Evolutionary conservation across 2,888 invertebrate genomes (phyloP), one percentile per base, ranked within the genome.

Genomic region (Pandemis heparana): DNA sequence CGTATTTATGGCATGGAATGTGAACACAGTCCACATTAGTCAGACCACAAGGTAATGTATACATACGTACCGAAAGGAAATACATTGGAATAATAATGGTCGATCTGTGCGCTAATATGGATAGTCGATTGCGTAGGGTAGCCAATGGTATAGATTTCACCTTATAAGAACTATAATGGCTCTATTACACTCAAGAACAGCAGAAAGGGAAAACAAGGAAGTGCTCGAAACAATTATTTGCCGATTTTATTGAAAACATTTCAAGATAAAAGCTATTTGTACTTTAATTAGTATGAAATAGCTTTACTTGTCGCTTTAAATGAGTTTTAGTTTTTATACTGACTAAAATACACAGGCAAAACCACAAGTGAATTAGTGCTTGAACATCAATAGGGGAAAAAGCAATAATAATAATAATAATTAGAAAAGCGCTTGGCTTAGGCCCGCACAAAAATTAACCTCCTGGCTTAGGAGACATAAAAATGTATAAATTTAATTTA

Each of bases 31-130:
- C 65, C 69, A 53, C 74, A 74, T 70, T 65, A 56, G 56, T 56
- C 56, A 56, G 23, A 23, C 56, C 41, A 39, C 64, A 76, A 70
- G 64, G 65, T 68, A 65, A 70, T 70, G 69, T 62, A 74, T 32
- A 32, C 23, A 72, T 77, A 74, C 75, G 73, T 75, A 76, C 73
- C 38, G 70, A 72, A 76, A 76, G 77, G 77, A 77, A 78, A 77
- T 64, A 73, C 77, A 74, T 78, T 77, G 71, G 73, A 75, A 77
- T 79, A 79, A 79, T 78, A 77, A 74, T 70, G 69, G 32, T 62
- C 78, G 53, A 77, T 77, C 60, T 77, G 77, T 73, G 73, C 75
- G 75, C 79, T 76, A 78, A 78, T 77, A 77, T 70, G 74, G 75
- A 10, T 56, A 71, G 43, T 48, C 46, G 61, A 70, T 60, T 70